Percentiles rank a stretch among this genome's conserved stretches.
Evolutionary conservation across 92 coral and sea anemone genomes (phyloP).

Genomic region (Isaurus tuberculatus): DNA sequence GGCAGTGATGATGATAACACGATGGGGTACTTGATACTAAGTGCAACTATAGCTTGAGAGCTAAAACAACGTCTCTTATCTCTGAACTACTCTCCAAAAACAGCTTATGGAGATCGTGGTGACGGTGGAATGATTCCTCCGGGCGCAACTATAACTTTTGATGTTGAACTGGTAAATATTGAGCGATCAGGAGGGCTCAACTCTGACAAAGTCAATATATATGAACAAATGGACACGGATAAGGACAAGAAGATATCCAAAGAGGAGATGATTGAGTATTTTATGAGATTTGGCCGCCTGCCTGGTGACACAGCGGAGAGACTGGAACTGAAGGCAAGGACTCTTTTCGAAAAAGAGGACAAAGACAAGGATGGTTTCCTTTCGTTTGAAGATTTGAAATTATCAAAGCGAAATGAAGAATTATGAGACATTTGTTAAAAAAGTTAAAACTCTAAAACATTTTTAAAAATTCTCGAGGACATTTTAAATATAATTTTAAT

Average conservation of each 20-base stretch:
- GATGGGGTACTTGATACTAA: no score
- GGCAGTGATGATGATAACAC: no score
- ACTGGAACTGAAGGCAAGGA: background rate
- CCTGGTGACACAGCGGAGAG: conserved; percentile 18
- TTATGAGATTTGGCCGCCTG: conserved; percentile 8
- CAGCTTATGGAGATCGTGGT: conserved; percentile 46
- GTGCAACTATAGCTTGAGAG: no score
- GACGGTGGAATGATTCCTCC: conserved; percentile 45
- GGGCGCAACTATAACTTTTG: conserved; percentile 28
- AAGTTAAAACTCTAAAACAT: no score
- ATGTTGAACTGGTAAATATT: conserved; percentile 23
- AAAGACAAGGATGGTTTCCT: conserved; percentile 32
- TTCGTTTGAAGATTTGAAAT: conserved; percentile 15
- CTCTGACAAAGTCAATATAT: background rate
- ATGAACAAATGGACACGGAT: conserved; percentile 19
- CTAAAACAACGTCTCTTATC: background rate
- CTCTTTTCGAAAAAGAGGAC: conserved; percentile 34
- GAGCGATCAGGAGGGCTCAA: conserved; percentile 28
- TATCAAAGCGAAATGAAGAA: conserved; percentile 24
- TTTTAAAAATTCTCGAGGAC: no score
- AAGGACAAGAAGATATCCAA: conserved; percentile 32
- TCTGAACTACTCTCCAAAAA: background rate
- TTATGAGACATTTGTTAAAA: background rate
- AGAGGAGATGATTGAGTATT: conserved; percentile 27
- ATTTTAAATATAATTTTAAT: no score